Conservation (phyloP, 1,140 invertebrate genomes). For the Colletes latitarsis region DNA sequence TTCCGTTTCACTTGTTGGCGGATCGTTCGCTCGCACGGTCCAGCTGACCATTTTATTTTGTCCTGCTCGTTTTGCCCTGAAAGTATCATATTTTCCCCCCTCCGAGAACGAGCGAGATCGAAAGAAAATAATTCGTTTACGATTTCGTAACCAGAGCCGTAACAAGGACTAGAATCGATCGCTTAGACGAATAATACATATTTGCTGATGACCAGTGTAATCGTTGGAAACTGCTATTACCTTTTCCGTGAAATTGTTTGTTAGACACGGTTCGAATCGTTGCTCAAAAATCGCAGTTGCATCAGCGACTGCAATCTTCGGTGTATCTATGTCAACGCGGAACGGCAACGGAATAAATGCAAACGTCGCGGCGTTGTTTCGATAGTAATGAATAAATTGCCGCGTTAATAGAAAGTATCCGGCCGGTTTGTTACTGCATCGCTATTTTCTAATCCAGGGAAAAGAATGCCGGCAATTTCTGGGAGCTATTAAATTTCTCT, state of each 20-base stretch:
- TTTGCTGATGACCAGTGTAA: too few species aligned
- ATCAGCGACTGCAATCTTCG: too few species aligned
- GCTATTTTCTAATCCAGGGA: constrained; percentile 61
- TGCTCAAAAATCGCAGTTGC: too few species aligned
- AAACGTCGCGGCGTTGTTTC: neutral
- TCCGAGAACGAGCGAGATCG: constrained; percentile 2
- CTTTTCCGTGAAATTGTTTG: too few species aligned
- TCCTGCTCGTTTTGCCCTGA: neutral
- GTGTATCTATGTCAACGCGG: neutral
- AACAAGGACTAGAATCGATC: too few species aligned
- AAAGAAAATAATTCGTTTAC: neutral
- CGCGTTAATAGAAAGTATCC: constrained; percentile 57
- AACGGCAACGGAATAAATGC: neutral
- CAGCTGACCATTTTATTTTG: constrained; percentile 13
- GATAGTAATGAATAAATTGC: constrained; percentile 31
- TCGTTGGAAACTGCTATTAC: too few species aligned
- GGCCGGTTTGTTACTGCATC: constrained; percentile 52
- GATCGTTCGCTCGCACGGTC: constrained; percentile 14
- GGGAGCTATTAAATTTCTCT: constrained; percentile 73
- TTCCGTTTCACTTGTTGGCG: constrained; percentile 65
- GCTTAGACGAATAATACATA: too few species aligned
- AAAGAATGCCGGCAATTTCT: constrained; percentile 61
- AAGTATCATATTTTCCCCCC: neutral
- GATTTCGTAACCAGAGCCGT: too few species aligned
- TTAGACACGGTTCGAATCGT: too few species aligned